Evolutionary conservation across 2,888 invertebrate species (phyloP), one percentile per base, ranked within the genome.

Genomic region (Stenodema calcarata): DNA sequence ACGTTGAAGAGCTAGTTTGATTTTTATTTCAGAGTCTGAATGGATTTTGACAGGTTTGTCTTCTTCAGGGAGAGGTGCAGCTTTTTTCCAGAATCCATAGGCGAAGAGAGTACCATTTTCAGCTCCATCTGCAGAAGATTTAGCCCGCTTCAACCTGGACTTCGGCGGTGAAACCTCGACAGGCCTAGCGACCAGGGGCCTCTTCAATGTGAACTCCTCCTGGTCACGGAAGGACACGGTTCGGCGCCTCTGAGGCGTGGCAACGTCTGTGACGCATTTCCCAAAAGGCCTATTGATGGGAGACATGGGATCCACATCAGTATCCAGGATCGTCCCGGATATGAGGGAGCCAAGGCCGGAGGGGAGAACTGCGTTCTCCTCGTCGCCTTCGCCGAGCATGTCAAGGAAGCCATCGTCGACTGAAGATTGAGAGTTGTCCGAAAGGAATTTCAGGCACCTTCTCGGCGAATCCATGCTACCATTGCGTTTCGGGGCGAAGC

Each of bases 11-110:
- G 96, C 96, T 12, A 93, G 93, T 93, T 95, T 95, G 16, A 94
- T 94, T 0, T 92, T 91, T 0, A 95, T 94, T 90, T 96, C 96
- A 76, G 95, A 95, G 88, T 96, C 96, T 42, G 82, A 41, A n/a
- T 42, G 84, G 28, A 27, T 30, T 80, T 80, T 80, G 12, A 35
- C 54, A 1, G 84, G 42, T 18, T 47, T 35, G 18, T 41, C 30
- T 62, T 86, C 11, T 23, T 16, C 35, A 12, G 86, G 81, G 12
- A 83, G 42, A 30, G 80, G 84, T 70, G 86, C 87, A 44, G 88
- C 86, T 62, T 88, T 87, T 50, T 87, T 88, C 87, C 86, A 86
- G 47, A 89, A 89, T 18, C 90, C 90, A 79, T 89, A 89, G 3
- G 89, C 88, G 83, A 90, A 89, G 4, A 90, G 87, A 7, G 89